Evolutionary conservation across 2,113 vertebrate species (phyloP).

Genomic region (Xenopus laevis): DNA sequence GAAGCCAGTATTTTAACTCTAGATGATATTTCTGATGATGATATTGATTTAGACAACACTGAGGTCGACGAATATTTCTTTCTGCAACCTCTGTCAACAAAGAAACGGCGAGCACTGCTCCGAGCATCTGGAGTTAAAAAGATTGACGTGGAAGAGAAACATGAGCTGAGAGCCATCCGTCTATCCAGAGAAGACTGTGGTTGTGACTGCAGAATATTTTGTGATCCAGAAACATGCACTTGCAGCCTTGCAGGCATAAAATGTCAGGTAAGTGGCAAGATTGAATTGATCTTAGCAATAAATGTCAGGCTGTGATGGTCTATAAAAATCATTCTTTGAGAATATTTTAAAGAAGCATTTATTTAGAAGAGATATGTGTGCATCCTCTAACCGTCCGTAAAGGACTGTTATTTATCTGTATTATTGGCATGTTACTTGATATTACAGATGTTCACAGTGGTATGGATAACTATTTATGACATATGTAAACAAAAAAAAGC

Average conservation of each 20-base stretch:
- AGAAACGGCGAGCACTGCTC: slow-evolving; percentile 86
- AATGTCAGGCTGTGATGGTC: too few relatives aligned
- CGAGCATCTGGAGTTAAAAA: slow-evolving; percentile 92
- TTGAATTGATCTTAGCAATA: too few relatives aligned
- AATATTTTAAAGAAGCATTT: too few relatives aligned
- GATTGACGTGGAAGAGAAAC: slow-evolving; percentile 96
- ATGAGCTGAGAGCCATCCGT: slow-evolving; percentile 89
- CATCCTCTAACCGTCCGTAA: too few relatives aligned
- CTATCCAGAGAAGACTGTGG: slow-evolving; percentile 95
- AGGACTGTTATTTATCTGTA: too few relatives aligned
- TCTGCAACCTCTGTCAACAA: slow-evolving; percentile 92
- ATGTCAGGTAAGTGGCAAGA: slow-evolving; percentile 80
- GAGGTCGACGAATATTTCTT: slow-evolving; percentile 98
- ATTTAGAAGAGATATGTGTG: too few relatives aligned
- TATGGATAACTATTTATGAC: too few relatives aligned
- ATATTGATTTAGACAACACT: slow-evolving; percentile 96
- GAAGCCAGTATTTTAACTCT: slow-evolving; percentile 88
- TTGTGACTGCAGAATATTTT: slow-evolving; percentile 93
- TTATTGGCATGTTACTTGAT: too few relatives aligned
- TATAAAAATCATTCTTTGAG: too few relatives aligned
- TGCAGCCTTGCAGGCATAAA: slow-evolving; percentile 97
- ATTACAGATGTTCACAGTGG: too few relatives aligned
- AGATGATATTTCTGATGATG: slow-evolving; percentile 96
- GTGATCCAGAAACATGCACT: slow-evolving; percentile 94
- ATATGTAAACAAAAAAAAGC: too few relatives aligned